Percentiles rank a stretch among this genome's conserved stretches.
Conservation (phyloP, 2,888 invertebrate species). For the Disparrhopalites patrizii region DNA sequence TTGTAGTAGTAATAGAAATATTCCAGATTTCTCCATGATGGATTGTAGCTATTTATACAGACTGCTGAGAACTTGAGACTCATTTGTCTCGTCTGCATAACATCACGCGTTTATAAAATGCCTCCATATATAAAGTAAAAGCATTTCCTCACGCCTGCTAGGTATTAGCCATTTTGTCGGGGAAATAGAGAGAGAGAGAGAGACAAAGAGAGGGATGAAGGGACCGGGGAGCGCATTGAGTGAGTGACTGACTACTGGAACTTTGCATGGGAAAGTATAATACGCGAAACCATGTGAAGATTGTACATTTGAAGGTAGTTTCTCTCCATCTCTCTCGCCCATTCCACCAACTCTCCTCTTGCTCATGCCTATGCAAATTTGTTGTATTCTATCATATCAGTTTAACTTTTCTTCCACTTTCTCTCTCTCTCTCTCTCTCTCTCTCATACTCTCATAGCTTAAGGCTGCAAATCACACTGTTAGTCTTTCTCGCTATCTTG, state of each 20-base stretch:
- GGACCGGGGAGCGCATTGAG: not conserved
- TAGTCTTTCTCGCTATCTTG: not conserved
- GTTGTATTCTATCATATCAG: constrained; percentile 13
- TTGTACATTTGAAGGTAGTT: not conserved
- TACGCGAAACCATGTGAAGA: not conserved
- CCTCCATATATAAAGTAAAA: no score
- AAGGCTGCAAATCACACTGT: not conserved
- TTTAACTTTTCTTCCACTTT: not conserved
- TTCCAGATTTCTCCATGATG: constrained; percentile 41
- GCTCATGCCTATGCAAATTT: constrained; percentile 21
- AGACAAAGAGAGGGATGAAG: not conserved
- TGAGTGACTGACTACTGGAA: constrained; percentile 1
- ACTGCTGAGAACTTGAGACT: constrained; percentile 43
- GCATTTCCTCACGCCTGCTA: constrained; percentile 12
- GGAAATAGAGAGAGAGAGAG: not conserved
- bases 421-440: no score
- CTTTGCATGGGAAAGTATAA: not conserved
- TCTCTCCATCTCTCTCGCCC: not conserved
- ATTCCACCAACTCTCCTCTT: no score
- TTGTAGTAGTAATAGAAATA: constrained; percentile 22
- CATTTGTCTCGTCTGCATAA: constrained; percentile 43
- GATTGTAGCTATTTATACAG: constrained; percentile 46
- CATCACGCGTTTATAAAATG: constrained; percentile 17
- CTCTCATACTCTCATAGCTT: not conserved
- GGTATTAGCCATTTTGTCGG: not conserved